Base-by-base conservation (phyloP, 2,888 invertebrate species). In the Galeopsomyia nigrocyanea region DNA sequence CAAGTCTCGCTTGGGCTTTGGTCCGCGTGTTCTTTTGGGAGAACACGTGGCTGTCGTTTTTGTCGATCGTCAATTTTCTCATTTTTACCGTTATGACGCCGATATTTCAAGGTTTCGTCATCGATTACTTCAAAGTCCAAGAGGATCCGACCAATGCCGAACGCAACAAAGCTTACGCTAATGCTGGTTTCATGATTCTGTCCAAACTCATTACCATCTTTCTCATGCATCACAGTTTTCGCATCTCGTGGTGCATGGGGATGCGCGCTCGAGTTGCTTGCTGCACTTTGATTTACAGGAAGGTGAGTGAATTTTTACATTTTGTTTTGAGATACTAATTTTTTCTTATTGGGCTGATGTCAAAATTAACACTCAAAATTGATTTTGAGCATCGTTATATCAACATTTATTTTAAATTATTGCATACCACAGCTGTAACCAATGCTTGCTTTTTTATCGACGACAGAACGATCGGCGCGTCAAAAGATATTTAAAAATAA, bases 261-360 rank as follows among this genome's bases (percentile, higher is more conserved):
- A 91, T 92, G 88, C 87, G 90, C 76, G 87, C 92, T 79, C 87
- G 93, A 26, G 88, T 93, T 5, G 92, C 92, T 0, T 90, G 91
- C 73, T 92, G 92, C 78, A 89, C 91, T 0, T 84, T 93, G 2
- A 87, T 93, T 75, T 93, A 92, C 80, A 88, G 91, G 82, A 93
- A 93, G 89, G 92, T 94, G 84, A 80, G 80, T 26, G 26, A 26
- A n/a, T 31, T 39, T 39, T 39, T 39, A 10, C 31, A 31, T 31
- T 31, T 31, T 7, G 31, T 31, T 5, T 31, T 7, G 3, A 31
- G 3, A 7, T 31, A 7, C 3, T 31, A 31, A 31, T 31, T 31
- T 31, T 31, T n/a, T n/a, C n/a, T n/a, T n/a, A n/a, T n/a, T n/a
- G n/a, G 26, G 26, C 26, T 5, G 26, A 26, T 26, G 5, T 26